Percentiles rank a stretch among this genome's conserved stretches.
Conservation (phyloP, 2,888 invertebrate genomes). For the Sepioteuthis lessoniana region DNA sequence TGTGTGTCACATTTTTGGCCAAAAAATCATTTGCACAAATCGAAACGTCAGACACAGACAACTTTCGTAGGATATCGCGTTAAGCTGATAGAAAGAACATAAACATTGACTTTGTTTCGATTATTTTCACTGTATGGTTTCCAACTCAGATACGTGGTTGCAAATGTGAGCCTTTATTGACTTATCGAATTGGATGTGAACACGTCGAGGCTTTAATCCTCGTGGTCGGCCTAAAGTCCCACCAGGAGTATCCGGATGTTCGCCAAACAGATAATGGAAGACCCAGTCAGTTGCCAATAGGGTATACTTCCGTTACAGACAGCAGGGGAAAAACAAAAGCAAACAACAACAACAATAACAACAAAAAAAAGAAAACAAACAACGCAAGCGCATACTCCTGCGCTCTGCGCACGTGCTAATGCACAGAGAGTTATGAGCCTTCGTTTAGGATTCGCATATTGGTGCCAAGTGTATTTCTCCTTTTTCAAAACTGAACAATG, state of each 20-base stretch:
- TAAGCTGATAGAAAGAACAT: neutral
- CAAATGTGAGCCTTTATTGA: neutral
- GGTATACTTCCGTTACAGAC: neutral
- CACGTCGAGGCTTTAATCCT: neutral
- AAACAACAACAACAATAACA: too few relatives aligned
- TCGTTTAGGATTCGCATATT: neutral
- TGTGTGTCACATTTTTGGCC: too few relatives aligned
- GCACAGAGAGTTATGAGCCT: too few relatives aligned
- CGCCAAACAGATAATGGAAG: constrained; percentile 8
- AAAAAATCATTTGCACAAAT: too few relatives aligned
- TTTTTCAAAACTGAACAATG: neutral
- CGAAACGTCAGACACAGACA: neutral
- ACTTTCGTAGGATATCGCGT: neutral
- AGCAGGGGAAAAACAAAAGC: neutral
- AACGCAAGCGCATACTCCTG: too few relatives aligned
- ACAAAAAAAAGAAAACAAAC: too few relatives aligned
- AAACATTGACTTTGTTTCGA: neutral
- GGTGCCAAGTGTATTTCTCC: neutral
- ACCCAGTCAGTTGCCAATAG: neutral
- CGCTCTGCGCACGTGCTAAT: neutral
- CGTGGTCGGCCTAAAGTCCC: neutral
- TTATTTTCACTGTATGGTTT: neutral
- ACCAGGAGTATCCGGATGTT: neutral
- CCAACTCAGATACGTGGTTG: too few relatives aligned
- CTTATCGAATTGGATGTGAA: constrained; percentile 4